These are phyloP conservation scores for Cossypha heuglini DNA, from an alignment of 2,797 vertebrate genomes.

Conservation along the genomic window DNA sequence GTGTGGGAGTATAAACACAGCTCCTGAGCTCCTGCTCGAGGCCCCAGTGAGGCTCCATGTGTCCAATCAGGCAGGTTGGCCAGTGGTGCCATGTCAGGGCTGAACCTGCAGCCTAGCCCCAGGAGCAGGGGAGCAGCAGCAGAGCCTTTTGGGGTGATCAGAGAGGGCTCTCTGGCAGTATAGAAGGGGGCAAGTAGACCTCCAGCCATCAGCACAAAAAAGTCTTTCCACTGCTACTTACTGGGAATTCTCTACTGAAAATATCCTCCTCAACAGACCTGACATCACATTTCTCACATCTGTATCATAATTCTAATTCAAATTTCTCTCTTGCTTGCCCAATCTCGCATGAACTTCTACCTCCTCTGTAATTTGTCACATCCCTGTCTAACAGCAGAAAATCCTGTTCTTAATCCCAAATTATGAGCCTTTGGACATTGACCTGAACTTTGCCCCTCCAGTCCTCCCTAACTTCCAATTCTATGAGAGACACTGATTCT, in stretches of 20 bases:
- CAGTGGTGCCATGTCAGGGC: rapidly evolving
- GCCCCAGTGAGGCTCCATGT: rapidly evolving
- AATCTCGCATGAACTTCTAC: background rate
- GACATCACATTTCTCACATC: background rate
- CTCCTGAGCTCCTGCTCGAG: rapidly evolving
- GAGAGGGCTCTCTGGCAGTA: background rate
- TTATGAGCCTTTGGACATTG: rapidly evolving
- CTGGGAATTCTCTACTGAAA: background rate
- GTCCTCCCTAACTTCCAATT: background rate
- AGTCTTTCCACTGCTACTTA: background rate
- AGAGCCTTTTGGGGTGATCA: background rate
- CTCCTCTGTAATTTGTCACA: background rate
- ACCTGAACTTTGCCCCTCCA: background rate
- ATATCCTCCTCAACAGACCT: background rate
- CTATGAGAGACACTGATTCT: background rate
- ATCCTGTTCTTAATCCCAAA: background rate
- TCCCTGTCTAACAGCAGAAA: background rate
- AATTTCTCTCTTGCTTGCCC: background rate
- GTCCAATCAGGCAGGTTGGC: background rate
- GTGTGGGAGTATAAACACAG: background rate
- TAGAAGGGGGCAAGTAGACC: background rate
- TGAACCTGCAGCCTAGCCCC: background rate
- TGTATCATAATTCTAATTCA: background rate
- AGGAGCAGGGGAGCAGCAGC: background rate
- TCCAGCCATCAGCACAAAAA: background rate